Conservation (phyloP, 2,888 invertebrate species). For the Toxonevra muliebris region DNA sequence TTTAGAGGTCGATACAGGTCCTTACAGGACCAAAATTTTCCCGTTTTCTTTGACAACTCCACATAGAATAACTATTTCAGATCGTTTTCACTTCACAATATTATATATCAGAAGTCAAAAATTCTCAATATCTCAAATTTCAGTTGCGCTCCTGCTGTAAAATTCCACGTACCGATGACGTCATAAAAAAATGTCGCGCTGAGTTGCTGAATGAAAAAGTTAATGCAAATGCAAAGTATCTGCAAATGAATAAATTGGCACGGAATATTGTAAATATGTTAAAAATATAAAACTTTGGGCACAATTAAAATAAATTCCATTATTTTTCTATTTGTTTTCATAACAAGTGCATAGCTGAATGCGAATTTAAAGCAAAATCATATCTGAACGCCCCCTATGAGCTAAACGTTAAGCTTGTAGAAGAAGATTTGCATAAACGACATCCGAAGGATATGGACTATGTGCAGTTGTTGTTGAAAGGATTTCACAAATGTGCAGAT, state of each 20-base stretch:
- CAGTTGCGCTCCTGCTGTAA: conserved; percentile 27
- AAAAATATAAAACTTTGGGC: not conserved
- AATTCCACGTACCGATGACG: conserved; percentile 13
- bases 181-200: conserved; percentile 14
- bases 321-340: not conserved
- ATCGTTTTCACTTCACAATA: too few relatives aligned
- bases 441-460: conserved; percentile 14
- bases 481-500: conserved; percentile 15
- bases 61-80: too few relatives aligned
- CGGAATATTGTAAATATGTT: conserved; percentile 10
- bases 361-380: conserved; percentile 26
- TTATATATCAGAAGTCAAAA: too few relatives aligned
- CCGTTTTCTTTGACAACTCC: too few relatives aligned
- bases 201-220: not conserved
- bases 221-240: not conserved
- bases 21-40: too few relatives aligned
- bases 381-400: conserved; percentile 8
- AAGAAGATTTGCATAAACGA: conserved; percentile 8
- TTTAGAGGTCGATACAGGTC: too few relatives aligned
- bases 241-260: conserved; percentile 9
- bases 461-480: conserved; percentile 18
- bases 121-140: too few relatives aligned
- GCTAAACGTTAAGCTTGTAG: conserved; percentile 5
- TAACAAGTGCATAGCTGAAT: conserved; percentile 23
- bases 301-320: not conserved